Percentiles rank a stretch among this genome's conserved stretches.
These are phyloP conservation scores for Netelia fuscicornis DNA, from an alignment of 2,888 invertebrate species.

Conservation along the genomic window DNA sequence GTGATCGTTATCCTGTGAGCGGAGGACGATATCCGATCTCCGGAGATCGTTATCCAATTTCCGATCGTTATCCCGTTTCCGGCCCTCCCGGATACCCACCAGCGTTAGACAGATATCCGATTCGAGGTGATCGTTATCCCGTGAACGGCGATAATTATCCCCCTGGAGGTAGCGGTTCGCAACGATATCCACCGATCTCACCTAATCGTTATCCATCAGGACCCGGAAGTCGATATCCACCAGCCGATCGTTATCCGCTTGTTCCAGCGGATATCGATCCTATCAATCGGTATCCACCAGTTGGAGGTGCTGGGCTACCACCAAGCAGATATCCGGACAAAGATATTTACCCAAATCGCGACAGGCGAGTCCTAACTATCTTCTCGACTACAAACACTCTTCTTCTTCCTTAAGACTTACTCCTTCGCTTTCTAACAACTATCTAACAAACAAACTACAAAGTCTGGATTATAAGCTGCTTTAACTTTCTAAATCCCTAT, in stretches of 20 bases:
- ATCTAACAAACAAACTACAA: no score
- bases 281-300: constrained; percentile 76
- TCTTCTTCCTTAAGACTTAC: neutral
- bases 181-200: constrained; percentile 81
- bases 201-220: constrained; percentile 65
- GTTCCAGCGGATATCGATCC: constrained; percentile 84
- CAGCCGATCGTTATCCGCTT: constrained; percentile 85
- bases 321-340: constrained; percentile 79
- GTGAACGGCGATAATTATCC: constrained; percentile 86
- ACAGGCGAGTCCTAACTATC: constrained; percentile 74
- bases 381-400: constrained; percentile 36
- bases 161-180: constrained; percentile 81
- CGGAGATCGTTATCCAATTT: constrained; percentile 85
- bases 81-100: constrained; percentile 73
- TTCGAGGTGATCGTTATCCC: constrained; percentile 85
- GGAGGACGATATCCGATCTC: constrained; percentile 86
- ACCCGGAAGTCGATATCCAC: constrained; percentile 78
- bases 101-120: constrained; percentile 83
- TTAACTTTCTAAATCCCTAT: no score
- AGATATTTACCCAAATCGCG: constrained; percentile 77
- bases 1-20: constrained; percentile 86
- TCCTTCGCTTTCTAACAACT: no score
- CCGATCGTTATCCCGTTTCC: constrained; percentile 82
- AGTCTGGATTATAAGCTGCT: no score
- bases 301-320: no score